A percentile compares a stretch with the other conserved stretches of the same genome.
These are phyloP conservation scores for Danaus plexippus DNA, from an alignment of 1,140 invertebrate genomes.

Conservation along the genomic window DNA sequence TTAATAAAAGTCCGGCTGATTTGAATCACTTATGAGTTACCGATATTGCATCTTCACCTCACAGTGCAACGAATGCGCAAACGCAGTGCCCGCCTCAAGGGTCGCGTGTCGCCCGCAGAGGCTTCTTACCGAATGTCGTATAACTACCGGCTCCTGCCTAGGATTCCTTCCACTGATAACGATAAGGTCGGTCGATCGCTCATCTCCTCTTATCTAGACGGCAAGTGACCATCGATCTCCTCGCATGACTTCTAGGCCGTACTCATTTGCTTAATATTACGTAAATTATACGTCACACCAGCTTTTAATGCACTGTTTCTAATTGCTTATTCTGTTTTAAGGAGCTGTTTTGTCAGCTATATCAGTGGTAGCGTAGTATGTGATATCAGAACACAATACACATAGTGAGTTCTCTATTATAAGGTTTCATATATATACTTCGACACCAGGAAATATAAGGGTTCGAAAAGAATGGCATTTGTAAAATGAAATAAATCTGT, in stretches of 20 bases:
- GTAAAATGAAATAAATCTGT: too few species aligned
- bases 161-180: conserved; percentile 64
- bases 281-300: conserved; percentile 22
- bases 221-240: conserved; percentile 59
- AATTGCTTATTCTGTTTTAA: conserved; percentile 13
- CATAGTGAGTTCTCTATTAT: too few species aligned
- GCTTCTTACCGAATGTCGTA: conserved; percentile 61
- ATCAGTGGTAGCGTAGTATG: too few species aligned
- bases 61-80: conserved; percentile 35
- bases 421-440: too few species aligned
- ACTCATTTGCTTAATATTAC: conserved; percentile 22
- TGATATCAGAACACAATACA: too few species aligned
- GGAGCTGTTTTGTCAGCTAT: neutral
- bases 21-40: conserved; percentile 44
- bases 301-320: conserved; percentile 16
- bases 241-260: conserved; percentile 27
- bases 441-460: too few species aligned
- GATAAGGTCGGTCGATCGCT: conserved; percentile 59
- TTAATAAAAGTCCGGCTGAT: conserved; percentile 40
- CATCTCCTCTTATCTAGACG: conserved; percentile 62
- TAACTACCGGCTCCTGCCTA: conserved; percentile 39
- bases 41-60: conserved; percentile 56
- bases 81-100: conserved; percentile 41
- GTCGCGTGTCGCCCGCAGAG: conserved; percentile 57
- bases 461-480: too few species aligned